These are phyloP conservation scores for Edolisoma coerulescens DNA, from an alignment of 2,113 vertebrate species.

Conservation along the genomic window DNA sequence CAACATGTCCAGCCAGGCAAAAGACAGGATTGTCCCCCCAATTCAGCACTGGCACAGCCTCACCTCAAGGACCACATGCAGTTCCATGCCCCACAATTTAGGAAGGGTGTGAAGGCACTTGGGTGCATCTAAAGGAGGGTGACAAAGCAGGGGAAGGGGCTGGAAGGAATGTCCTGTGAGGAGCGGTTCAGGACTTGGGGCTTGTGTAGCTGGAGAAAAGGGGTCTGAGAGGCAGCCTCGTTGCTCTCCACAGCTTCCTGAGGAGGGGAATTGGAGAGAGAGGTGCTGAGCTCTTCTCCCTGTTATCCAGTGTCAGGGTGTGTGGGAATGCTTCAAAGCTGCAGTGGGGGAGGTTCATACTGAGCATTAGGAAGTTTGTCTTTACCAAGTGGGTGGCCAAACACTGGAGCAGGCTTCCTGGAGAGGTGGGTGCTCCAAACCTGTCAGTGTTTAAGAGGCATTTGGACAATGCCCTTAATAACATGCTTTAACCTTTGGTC, in stretches of 20 bases:
- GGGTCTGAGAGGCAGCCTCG: neutral
- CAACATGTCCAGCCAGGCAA: neutral
- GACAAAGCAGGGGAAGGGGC: neutral
- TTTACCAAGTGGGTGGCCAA: neutral
- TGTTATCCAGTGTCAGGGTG: rapidly evolving
- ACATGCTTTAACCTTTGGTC: neutral
- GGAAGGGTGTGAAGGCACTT: neutral
- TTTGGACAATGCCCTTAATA: neutral
- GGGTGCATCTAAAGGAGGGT: too few species aligned
- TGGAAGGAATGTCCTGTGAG: neutral
- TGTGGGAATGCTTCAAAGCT: neutral
- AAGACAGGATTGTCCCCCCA: neutral
- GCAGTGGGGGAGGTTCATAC: rapidly evolving
- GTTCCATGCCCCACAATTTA: neutral
- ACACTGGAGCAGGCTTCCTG: neutral
- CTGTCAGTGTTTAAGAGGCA: neutral
- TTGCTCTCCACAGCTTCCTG: neutral
- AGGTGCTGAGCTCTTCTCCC: neutral
- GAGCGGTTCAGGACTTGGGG: neutral
- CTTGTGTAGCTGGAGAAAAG: neutral
- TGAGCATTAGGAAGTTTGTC: neutral
- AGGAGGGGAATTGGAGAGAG: neutral
- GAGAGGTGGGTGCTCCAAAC: neutral
- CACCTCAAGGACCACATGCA: too few species aligned
- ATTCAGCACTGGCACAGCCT: neutral